Evolutionary conservation across 2,113 vertebrate genomes (phyloP), one percentile per base, ranked within the genome.

Genomic region (Gavialis gangeticus): DNA sequence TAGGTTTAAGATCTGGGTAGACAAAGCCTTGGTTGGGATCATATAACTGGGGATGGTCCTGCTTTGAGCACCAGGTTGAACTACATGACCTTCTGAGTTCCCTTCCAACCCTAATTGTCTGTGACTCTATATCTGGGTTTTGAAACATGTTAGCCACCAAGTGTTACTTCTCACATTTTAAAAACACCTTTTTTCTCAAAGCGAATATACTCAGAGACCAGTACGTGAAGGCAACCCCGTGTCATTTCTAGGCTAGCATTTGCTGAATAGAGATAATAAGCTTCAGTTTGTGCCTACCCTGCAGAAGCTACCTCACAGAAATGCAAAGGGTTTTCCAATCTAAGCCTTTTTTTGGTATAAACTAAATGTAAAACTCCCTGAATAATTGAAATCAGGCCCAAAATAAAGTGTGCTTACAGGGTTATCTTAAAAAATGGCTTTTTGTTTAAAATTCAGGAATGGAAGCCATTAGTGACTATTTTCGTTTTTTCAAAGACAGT

Each of bases 331-430:
- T 84, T 89, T 88, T 83, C 25, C 56, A 89, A 80, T 1, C 6
- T 34, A 54, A 2, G 6, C 37, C 60, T 57, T 82, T 86, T 27
- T 37, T 66, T 76, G 82, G 82, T 90, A 55, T 55, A 90, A 82
- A 80, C 93, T 95, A 83, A 75, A 80, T 14, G 79, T 84, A 96
- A 93, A 96, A 96, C 66, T 89, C 90, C 82, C 94, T 94, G 69
- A 92, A 86, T 95, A 95, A 95, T 90, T 77, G 87, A 88, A 95
- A 75, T 76, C 79, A 93, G 0, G 25, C 75, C 79, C 69, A 56
- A 89, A 94, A 95, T 93, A 81, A 95, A 95, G 25, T 34, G 55
- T 73, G 97, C 88, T 93, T 85, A 57, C 90, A 88, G 80, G 82
- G 9, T 94, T 67, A 63, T 88, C 57, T 88, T 94, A 18, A 92